These are phyloP conservation scores for Phenacoccus solenopsis DNA, from an alignment of 1,140 invertebrate genomes.

Conservation along the genomic window DNA sequence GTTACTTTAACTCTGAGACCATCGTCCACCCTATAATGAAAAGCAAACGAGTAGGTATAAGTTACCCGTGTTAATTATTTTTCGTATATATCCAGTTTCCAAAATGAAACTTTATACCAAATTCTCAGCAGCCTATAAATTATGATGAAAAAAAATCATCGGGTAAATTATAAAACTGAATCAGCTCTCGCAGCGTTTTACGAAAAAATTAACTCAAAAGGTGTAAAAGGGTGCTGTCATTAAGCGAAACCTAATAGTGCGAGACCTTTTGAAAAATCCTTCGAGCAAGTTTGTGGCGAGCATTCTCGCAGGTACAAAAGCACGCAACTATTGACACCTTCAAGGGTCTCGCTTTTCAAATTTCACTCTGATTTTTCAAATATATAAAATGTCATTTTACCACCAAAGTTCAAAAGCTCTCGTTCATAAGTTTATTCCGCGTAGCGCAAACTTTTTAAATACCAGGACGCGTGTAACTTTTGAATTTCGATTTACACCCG, in stretches of 20 bases:
- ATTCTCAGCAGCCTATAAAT: neutral
- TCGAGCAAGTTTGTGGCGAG: neutral
- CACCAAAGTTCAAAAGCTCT: neutral
- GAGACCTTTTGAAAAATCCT: neutral
- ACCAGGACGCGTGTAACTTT: neutral
- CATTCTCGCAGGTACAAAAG: neutral
- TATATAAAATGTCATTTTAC: neutral
- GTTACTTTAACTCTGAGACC: constrained; percentile 75
- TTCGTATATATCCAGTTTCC: constrained; percentile 4
- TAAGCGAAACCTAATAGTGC: neutral
- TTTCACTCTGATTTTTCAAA: neutral
- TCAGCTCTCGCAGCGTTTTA: neutral
- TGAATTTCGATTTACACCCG: neutral
- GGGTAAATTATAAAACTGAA: neutral
- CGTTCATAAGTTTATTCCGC: neutral
- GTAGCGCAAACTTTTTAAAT: neutral
- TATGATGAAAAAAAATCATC: no score
- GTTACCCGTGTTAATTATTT: constrained; percentile 7
- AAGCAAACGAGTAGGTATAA: constrained; percentile 5
- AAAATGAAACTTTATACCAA: neutral
- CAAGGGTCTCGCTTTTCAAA: neutral
- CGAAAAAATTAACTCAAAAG: neutral
- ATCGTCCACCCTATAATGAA: constrained; percentile 53
- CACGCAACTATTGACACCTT: constrained; percentile 1
- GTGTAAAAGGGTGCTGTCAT: neutral